Conservation (phyloP, 2,113 vertebrate genomes). For the Lasiurus borealis region DNA sequence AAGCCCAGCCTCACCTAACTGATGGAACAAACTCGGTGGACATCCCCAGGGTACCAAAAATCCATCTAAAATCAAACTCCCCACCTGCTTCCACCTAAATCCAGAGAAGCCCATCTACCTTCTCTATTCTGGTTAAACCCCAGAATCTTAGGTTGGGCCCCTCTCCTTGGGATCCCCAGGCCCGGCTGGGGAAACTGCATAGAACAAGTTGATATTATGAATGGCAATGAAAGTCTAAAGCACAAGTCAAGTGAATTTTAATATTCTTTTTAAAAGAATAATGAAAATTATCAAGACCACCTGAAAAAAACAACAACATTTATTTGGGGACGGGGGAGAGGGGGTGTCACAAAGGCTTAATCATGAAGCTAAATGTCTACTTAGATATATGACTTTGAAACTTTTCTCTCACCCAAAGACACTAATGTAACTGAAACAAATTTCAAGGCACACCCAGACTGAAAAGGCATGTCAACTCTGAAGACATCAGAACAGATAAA, state of each 20-base stretch:
- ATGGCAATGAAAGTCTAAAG: not conserved
- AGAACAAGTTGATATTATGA: not conserved
- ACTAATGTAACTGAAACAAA: not conserved
- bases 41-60: not conserved
- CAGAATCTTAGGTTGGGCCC: not conserved
- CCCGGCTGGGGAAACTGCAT: not conserved
- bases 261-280: constrained; percentile 35
- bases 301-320: not conserved
- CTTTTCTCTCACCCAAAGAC: not conserved
- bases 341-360: not conserved
- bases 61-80: not conserved
- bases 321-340: not conserved
- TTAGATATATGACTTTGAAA: not conserved
- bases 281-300: not conserved
- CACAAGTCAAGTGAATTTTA: constrained; percentile 26
- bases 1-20: not conserved
- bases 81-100: not conserved
- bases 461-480: not conserved
- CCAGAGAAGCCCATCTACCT: not conserved
- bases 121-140: not conserved
- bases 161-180: not conserved
- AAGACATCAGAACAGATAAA: not conserved
- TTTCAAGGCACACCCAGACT: not conserved
- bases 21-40: not conserved
- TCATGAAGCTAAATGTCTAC: constrained; percentile 24